Evolutionary conservation across 2,113 vertebrate species (phyloP), one percentile per base, ranked within the genome.

Genomic region (Fulica atra): DNA sequence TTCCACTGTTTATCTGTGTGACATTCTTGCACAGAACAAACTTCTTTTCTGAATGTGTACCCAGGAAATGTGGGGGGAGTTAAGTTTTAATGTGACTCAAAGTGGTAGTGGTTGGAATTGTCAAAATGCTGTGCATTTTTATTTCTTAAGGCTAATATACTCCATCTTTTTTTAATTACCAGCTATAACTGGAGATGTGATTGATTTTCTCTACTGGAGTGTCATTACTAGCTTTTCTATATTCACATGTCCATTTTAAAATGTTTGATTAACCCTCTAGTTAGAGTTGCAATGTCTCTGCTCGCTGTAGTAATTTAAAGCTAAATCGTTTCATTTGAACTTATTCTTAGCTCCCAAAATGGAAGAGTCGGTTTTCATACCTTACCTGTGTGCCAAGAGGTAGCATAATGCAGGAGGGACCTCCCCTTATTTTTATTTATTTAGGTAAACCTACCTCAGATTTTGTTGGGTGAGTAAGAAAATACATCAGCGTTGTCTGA

Each of bases 91-190:
- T 46, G 44, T 48, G 24, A 80, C 56, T 93, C 26, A 51, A 87
- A 35, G 40, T 25, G 70, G 12, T 56, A 60, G 68, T 54, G 40
- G 20, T 33, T 79, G 35, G 21, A 74, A 60, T 64, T 87, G 38
- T 61, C 54, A 94, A 88, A 95, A 82, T 80, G 24, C 44, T 53
- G 21, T 64, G 44, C 57, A 28, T 82, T 93, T 92, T 91, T 89
- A 35, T 66, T 84, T 95, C 85, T 86, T 73, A 77, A 80, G 44
- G 50, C 35, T 86, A 61, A 88, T 70, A 74, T 42, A 42, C 29
- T 85, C 51, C 42, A 68, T 81, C 50, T 81, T 60, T 56, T 70
- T 66, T 78, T 54, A 81, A 76, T 89, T 88, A 46, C 20, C 29
- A 70, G 18, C 51, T 86, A 3, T 81, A 89, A 71, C 51, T 82